These are phyloP conservation scores for Parapristionchus giblindavisi DNA, from an alignment of 2,888 invertebrate species.

Conservation along the genomic window DNA sequence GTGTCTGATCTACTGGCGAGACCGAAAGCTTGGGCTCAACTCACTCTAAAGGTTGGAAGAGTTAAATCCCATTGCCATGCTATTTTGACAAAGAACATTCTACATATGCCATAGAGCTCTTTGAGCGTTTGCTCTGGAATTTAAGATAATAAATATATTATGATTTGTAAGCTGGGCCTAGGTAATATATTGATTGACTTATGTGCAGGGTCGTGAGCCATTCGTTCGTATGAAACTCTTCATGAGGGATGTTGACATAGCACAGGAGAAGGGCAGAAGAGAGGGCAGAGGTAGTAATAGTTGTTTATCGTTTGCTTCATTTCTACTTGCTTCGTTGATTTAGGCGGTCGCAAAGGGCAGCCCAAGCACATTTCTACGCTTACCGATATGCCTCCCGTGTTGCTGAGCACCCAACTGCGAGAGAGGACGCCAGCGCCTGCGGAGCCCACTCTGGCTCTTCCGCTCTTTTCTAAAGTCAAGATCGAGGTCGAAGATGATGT, in stretches of 20 bases:
- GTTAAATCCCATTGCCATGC: no score
- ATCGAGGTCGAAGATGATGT: slow-evolving; percentile 12
- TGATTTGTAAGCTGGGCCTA: not conserved
- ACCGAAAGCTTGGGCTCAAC: slow-evolving; percentile 99
- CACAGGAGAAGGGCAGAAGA: slow-evolving; percentile 23
- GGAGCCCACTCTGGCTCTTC: not conserved
- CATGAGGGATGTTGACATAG: slow-evolving; percentile 72
- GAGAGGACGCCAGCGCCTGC: not conserved
- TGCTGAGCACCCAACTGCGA: no score
- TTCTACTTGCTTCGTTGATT: not conserved
- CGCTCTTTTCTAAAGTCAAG: slow-evolving; percentile 25
- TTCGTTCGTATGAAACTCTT: slow-evolving; percentile 98
- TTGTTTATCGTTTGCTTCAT: not conserved
- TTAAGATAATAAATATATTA: no score
- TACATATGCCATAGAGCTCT: not conserved
- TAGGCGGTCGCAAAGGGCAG: not conserved
- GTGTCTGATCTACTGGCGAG: slow-evolving; percentile 95
- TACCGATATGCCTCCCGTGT: not conserved
- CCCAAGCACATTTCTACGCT: not conserved
- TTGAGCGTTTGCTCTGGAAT: no score
- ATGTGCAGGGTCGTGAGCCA: slow-evolving; percentile 79
- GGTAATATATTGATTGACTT: not conserved
- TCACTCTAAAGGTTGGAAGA: slow-evolving; percentile 84
- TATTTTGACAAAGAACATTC: no score
- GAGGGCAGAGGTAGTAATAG: not conserved